Base-by-base conservation (phyloP, 2,113 vertebrate genomes). In the Morone saxatilis region DNA sequence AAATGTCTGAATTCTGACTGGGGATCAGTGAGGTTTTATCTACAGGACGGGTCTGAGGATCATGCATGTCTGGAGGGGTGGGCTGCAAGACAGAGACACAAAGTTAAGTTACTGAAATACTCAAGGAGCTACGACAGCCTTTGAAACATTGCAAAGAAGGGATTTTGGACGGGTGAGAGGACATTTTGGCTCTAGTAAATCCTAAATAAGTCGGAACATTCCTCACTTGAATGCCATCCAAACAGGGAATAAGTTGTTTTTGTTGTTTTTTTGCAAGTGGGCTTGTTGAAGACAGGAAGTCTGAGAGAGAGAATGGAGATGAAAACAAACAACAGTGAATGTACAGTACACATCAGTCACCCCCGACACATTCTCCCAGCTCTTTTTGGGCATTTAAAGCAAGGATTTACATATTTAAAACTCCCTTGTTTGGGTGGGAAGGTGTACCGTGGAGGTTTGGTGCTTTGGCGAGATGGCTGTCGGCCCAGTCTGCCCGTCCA, bases 261-360 rank as follows among this genome's bases (percentile, higher is more conserved):
- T 41, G 71, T 22, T 40, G 50, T 12, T 60, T 79, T 94, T 95
- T 95, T 94, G 93, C 92, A 74, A 45, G 72, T 92, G 92, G 89
- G 93, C 92, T 94, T 88, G 70, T 77, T 72, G 38, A 61, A 88
- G 69, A 86, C 36, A 78, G 76, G 66, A 81, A 47, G 20, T 71
- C 68, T 50, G 22, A 41, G 71, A 60, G 48, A 88, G 48, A 41
- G 57, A 66, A 60, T 76, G 84, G 50, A 82, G 60, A 67, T 77
- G 38, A 74, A 85, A 74, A 76, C 40, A 68, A 72, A 76, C 60
- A 85, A 63, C 59, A 72, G 54, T 51, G 48, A 72, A 59, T 51
- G 48, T 67, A 84, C 56, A 72, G 53, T 76, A 78, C 59, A 72
- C 70, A 79, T 47, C 67, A 86, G 73, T 79, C 76, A 80, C 54